phyloP scores from a whole-genome alignment of 2,888 invertebrate species.

The Helleia helle region DNA sequence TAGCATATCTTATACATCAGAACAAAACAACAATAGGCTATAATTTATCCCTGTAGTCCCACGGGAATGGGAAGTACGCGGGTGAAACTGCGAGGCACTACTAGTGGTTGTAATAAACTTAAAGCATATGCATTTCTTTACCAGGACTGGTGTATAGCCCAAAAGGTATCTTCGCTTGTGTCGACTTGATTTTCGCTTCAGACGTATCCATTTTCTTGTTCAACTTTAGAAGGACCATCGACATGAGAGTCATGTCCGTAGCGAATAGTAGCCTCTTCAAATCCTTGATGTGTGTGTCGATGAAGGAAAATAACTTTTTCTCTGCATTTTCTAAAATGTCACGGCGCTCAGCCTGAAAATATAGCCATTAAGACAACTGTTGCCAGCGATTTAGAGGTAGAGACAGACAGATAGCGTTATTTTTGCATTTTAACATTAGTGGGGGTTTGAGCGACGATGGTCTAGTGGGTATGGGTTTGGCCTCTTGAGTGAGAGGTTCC shows the following conservation, averaged over 20 bases:
- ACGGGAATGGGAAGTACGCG: no score
- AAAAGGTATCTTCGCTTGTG: constrained; percentile 63
- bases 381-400: not conserved
- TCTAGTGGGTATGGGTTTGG: no score
- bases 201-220: constrained; percentile 68
- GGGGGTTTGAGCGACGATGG: no score
- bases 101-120: no score
- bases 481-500: no score
- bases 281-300: constrained; percentile 53
- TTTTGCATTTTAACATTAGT: no score
- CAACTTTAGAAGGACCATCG: constrained; percentile 57
- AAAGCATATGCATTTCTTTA: constrained; percentile 23
- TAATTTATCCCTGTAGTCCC: no score
- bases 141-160: constrained; percentile 62
- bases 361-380: not conserved
- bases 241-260: constrained; percentile 60
- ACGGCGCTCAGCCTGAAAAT: constrained; percentile 42
- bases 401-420: not conserved
- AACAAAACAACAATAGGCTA: no score
- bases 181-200: constrained; percentile 53
- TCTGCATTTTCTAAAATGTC: constrained; percentile 44
- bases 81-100: no score
- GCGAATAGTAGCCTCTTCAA: constrained; percentile 54
- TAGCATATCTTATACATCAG: no score
- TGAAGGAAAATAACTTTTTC: constrained; percentile 45